A percentile compares a stretch with the other conserved stretches of the same genome.
phyloP scores from a whole-genome alignment of 2,113 vertebrate species.

The Eudorcas thomsonii region DNA sequence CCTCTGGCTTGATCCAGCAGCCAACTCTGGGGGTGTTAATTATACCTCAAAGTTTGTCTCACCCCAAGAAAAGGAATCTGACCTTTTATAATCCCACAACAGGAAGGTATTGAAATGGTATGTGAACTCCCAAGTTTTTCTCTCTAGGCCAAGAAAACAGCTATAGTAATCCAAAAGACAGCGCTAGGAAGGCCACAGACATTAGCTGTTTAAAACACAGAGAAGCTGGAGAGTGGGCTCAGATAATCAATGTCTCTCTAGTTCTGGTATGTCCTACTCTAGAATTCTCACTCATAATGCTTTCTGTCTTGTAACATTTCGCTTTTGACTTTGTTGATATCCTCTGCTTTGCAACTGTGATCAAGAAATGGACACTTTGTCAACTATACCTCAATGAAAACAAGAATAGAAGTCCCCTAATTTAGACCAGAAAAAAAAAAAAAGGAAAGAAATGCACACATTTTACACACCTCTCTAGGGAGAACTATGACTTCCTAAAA shows the following conservation, averaged over 20 bases:
- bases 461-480: not conserved
- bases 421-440: not conserved
- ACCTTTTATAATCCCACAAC: not conserved
- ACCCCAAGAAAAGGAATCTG: not conserved
- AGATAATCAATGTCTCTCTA: not conserved
- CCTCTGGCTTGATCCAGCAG: not conserved
- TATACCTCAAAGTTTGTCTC: not conserved
- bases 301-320: not conserved
- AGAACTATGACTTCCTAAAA: conserved; percentile 8
- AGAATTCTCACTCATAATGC: not conserved
- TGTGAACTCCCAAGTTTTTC: not conserved
- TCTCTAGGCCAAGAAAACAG: not conserved
- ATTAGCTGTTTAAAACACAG: not conserved
- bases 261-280: not conserved
- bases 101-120: not conserved
- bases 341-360: not conserved
- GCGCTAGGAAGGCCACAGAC: not conserved
- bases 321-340: conserved; percentile 7
- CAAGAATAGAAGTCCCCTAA: not conserved
- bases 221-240: not conserved
- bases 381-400: not conserved
- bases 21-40: not conserved
- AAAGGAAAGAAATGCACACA: not conserved
- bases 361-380: not conserved
- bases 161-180: not conserved